Conservation (phyloP, 2,888 invertebrate genomes). For the Agrotis exclamationis region DNA sequence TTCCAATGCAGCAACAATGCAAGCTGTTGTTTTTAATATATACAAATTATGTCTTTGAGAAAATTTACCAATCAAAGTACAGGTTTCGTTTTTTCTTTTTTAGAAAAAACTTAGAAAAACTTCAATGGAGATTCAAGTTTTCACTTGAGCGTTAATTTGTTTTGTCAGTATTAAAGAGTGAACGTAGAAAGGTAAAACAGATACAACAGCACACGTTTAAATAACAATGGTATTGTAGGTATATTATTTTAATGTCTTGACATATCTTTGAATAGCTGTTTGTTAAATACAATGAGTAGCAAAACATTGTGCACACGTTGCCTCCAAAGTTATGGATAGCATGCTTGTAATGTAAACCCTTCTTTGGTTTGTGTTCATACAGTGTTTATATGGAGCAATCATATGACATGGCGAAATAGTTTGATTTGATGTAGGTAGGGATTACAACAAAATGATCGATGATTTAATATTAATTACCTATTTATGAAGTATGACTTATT, state of each 20-base stretch:
- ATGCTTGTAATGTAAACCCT: slow-evolving; percentile 31
- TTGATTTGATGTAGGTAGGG: slow-evolving; percentile 7
- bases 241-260: slow-evolving; percentile 50
- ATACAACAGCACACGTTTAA: slow-evolving; percentile 43
- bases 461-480: neutral
- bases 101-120: no score
- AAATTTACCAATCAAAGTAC: neutral
- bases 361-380: slow-evolving; percentile 10
- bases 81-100: slow-evolving; percentile 11
- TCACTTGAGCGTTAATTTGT: slow-evolving; percentile 13
- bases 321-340: slow-evolving; percentile 27
- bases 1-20: neutral
- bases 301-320: slow-evolving; percentile 35
- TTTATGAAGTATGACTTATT: slow-evolving; percentile 9
- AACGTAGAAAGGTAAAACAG: slow-evolving; percentile 28
- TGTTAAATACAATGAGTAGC: slow-evolving; percentile 57
- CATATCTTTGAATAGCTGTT: slow-evolving; percentile 53
- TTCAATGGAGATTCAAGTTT: neutral
- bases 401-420: slow-evolving; percentile 20
- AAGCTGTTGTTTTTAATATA: neutral
- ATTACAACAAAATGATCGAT: slow-evolving; percentile 13
- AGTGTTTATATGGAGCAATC: slow-evolving; percentile 6
- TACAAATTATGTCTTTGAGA: neutral
- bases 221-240: slow-evolving; percentile 55
- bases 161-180: slow-evolving; percentile 25